These are phyloP conservation scores for Anseranas semipalmata DNA, from an alignment of 2,113 vertebrate genomes.

Conservation along the genomic window DNA sequence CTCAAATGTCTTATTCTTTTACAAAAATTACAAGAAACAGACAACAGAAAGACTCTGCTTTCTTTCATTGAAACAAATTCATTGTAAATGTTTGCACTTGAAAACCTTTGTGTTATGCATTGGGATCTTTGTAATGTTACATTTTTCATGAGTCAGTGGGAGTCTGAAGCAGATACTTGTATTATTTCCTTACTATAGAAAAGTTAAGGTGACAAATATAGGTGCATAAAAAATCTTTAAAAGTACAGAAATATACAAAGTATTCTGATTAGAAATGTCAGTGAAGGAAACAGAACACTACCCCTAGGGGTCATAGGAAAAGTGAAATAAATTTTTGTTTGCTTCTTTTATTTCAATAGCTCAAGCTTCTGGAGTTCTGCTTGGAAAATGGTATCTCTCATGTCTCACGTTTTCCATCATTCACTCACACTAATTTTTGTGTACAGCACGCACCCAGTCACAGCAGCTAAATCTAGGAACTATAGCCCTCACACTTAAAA, in stretches of 20 bases:
- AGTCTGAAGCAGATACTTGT: neutral
- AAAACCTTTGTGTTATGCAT: neutral
- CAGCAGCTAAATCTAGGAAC: neutral
- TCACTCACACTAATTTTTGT: neutral
- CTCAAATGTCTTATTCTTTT: neutral
- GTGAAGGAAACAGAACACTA: neutral
- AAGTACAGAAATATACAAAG: neutral
- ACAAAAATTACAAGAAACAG: neutral
- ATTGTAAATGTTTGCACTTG: neutral
- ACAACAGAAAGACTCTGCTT: neutral
- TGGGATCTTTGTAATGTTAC: neutral
- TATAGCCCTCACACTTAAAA: neutral
- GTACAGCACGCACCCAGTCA: neutral
- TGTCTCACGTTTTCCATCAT: neutral
- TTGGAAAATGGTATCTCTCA: neutral
- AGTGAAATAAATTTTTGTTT: neutral
- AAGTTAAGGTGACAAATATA: neutral
- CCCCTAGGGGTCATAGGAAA: neutral
- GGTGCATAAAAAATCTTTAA: neutral
- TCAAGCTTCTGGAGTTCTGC: neutral
- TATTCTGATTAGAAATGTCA: neutral
- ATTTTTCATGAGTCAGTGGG: neutral
- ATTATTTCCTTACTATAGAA: neutral
- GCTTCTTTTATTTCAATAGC: neutral
- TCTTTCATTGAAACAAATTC: neutral